Evolutionary conservation across 2,888 invertebrate species (phyloP), one percentile per base, ranked within the genome.

Genomic region (Cryptocephalus moraei): DNA sequence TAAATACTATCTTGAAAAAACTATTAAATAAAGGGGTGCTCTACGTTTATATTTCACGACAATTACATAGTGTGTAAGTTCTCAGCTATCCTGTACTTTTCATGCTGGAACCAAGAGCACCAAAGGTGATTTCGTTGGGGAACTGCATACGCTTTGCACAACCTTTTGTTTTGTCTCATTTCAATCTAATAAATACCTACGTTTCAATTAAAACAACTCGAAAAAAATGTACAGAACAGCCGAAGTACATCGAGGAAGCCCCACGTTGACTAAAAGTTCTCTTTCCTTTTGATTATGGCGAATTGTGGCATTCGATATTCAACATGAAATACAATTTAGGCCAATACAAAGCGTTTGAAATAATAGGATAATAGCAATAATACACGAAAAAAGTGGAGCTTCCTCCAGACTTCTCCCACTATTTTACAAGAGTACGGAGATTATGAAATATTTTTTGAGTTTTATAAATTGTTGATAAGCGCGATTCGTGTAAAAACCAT

Each of bases 401-500:
- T 22, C 22, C 22, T 6, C 22, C 22, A 22, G 22, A 22, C 22
- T 6, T 22, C 22, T 22, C 22, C 22, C 22, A 22, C 22, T 22
- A 22, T 22, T 22, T 22, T 22, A 22, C 22, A 22, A 22, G 22
- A 22, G 22, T 22, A 22, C 22, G 22, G 22, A 22, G 22, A 22
- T 6, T 22, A 22, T 22, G 22, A 22, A 22, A 22, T 22, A 4
- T 22, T 22, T 22, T 22, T 22, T 22, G 22, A 6, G 22, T 22
- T 60, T 58, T 51, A 49, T 49, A 54, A 53, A 49, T 38, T 46
- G 49, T 51, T 51, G 53, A 53, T 36, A 11, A 36, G 36, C n/a
- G 55, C 56, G 55, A 60, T 56, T 55, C 56, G 56, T 61, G 60
- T 62, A 63, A 60, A 62, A 63, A 60, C 58, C 51, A 59, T 63